phyloP scores from a whole-genome alignment of 2,797 vertebrate genomes.

The Anomalospiza imberbis region DNA sequence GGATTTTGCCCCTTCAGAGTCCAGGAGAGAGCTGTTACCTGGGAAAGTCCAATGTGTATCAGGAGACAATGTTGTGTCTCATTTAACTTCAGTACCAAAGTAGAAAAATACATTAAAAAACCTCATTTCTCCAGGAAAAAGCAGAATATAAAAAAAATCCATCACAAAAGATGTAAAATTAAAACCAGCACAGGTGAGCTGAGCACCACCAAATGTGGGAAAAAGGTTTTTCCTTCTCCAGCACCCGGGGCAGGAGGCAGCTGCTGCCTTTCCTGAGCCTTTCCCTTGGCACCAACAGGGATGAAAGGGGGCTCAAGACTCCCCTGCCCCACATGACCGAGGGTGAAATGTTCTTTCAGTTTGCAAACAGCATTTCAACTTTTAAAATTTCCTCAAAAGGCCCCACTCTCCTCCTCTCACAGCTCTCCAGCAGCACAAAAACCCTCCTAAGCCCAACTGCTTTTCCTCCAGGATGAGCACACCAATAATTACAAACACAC shows the following conservation, averaged over 20 bases:
- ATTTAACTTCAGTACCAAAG: background rate
- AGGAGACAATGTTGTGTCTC: rapidly evolving
- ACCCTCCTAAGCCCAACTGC: background rate
- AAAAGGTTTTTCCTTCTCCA: background rate
- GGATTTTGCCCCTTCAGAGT: background rate
- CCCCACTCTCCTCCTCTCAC: background rate
- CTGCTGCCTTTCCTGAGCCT: background rate
- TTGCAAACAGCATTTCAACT: background rate
- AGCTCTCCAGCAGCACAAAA: background rate
- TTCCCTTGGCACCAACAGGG: background rate
- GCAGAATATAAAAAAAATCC: background rate
- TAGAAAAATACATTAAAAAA: background rate
- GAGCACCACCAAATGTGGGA: background rate
- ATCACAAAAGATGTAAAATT: background rate
- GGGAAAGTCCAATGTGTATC: rapidly evolving
- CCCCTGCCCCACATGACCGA: rapidly evolving
- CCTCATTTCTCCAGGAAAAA: background rate
- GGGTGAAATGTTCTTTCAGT: background rate
- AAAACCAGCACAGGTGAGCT: background rate
- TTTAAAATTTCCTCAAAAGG: background rate
- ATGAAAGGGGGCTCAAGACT: rapidly evolving
- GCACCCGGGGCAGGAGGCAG: background rate
- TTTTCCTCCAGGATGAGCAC: background rate
- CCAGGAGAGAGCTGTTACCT: background rate
- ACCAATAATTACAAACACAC: background rate